phyloP scores from a whole-genome alignment of 2,113 vertebrate genomes.

The Solea senegalensis region DNA sequence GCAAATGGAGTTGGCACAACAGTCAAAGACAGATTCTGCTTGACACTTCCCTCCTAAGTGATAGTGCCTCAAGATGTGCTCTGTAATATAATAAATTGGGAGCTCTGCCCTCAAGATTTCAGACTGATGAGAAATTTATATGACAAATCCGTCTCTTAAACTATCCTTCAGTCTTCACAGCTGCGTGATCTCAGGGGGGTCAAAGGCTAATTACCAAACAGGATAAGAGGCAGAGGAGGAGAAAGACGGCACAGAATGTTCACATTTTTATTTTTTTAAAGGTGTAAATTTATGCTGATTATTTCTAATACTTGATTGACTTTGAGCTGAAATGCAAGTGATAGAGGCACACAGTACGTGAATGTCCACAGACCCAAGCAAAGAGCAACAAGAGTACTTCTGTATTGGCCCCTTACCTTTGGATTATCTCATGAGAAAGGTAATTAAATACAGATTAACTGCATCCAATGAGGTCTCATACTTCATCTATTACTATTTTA shows the following conservation, averaged over 20 bases:
- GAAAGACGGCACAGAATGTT: conserved; percentile 52
- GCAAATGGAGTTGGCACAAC: conserved; percentile 72
- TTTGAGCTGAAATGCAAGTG: conserved; percentile 45
- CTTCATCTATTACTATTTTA: conserved; percentile 4
- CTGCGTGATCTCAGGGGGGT: conserved; percentile 62
- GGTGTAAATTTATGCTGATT: conserved; percentile 77
- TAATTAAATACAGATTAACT: background rate
- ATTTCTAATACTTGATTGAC: conserved; percentile 49
- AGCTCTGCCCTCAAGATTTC: conserved; percentile 69
- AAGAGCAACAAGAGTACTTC: conserved; percentile 13
- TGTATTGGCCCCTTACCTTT: background rate
- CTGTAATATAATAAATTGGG: conserved; percentile 68
- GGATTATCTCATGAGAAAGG: background rate
- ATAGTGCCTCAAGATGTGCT: conserved; percentile 62
- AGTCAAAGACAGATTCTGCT: conserved; percentile 55
- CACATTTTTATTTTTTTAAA: conserved; percentile 47
- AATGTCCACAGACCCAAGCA: background rate
- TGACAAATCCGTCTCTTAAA: conserved; percentile 69
- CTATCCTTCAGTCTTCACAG: conserved; percentile 66
- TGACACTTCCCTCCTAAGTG: conserved; percentile 66
- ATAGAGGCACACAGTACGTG: conserved; percentile 8
- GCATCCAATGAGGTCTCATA: background rate
- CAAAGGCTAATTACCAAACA: conserved; percentile 76
- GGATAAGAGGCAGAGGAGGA: conserved; percentile 61
- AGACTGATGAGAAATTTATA: conserved; percentile 66